Evolutionary conservation across 2,888 invertebrate species (phyloP).

Genomic region (Drosophila paracracens): DNA sequence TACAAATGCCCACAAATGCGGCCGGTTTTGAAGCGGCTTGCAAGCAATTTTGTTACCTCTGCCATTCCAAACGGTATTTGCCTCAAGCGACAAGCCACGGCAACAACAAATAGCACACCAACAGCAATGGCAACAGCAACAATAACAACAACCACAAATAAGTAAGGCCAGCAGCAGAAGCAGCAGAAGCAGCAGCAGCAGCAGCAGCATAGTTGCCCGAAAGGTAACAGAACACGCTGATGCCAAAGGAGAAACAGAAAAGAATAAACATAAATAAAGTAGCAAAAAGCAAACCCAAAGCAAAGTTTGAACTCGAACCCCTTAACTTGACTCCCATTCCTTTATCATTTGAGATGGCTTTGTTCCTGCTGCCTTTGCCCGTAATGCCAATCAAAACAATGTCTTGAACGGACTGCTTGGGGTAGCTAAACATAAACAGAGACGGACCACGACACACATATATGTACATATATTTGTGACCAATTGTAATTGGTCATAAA

Average conservation of each 20-base stretch:
- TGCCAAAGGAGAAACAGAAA: conserved; percentile 35
- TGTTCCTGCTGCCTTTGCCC: conserved; percentile 18
- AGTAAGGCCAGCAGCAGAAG: neutral
- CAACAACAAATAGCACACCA: conserved; percentile 53
- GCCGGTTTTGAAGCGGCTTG: conserved; percentile 58
- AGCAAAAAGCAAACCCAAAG: conserved; percentile 26
- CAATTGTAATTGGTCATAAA: conserved; percentile 55
- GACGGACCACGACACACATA: neutral
- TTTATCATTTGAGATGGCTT: conserved; percentile 29
- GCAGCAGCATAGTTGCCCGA: conserved; percentile 29
- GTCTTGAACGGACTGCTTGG: conserved; percentile 19
- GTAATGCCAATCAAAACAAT: conserved; percentile 60
- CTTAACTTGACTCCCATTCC: conserved; percentile 13
- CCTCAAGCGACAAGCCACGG: conserved; percentile 75
- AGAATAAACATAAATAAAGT: conserved; percentile 32
- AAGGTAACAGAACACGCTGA: conserved; percentile 60
- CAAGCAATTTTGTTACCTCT: conserved; percentile 37
- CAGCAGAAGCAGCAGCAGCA: neutral
- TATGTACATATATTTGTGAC: conserved; percentile 1
- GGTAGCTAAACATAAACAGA: neutral
- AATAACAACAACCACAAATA: conserved; percentile 24
- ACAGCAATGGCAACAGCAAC: conserved; percentile 48
- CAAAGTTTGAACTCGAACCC: conserved; percentile 3
- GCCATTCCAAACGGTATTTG: conserved; percentile 61
- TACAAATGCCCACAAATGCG: conserved; percentile 82